Evolutionary conservation across 2,797 vertebrate genomes (phyloP), one percentile per base, ranked within the genome.

Genomic region (Melanotaenia nigrans): DNA sequence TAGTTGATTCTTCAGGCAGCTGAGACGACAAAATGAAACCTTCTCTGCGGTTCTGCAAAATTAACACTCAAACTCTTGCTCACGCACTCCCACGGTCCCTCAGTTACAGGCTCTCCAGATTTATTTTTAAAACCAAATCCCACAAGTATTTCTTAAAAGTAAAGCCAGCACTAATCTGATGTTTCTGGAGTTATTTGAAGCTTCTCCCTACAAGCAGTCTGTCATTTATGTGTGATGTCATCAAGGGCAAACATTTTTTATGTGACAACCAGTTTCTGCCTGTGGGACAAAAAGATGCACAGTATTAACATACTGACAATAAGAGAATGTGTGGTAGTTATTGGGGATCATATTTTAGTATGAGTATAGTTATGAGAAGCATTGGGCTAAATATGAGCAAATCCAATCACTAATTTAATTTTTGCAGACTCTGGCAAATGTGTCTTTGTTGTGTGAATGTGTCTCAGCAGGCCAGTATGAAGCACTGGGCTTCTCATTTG

Each of bases 21-120:
- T 91, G 89, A 90, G 89, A 86, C 35, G 83, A 84, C 83, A 77
- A 84, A 87, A 90, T 86, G 16, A 86, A 86, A 88, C 87, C 73
- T 78, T 69, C 67, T 87, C 84, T 79, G 87, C 83, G 57, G 56
- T 85, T 90, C 78, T 83, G 81, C 79, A 65, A 85, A 86, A 87
- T 87, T 82, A 87, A 81, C 73, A 51, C 89, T 78, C 62, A 60
- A 54, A 73, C 72, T 79, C 82, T 66, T 71, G 45, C 56, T 67
- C 54, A 12, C 65, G 68, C n/a, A 24, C 68, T 73, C 64, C 30
- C 24, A 69, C 24, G 28, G 71, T 63, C 55, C 60, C 65, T 61
- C 51, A 65, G 56, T 71, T 40, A 57, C 67, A 66, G 16, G 53
- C 51, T 45, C 57, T 72, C 65, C 62, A 77, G 65, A 65, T 80